These are phyloP conservation scores for Peromyscus californicus DNA, from an alignment of 2,113 vertebrate species.

Conservation along the genomic window DNA sequence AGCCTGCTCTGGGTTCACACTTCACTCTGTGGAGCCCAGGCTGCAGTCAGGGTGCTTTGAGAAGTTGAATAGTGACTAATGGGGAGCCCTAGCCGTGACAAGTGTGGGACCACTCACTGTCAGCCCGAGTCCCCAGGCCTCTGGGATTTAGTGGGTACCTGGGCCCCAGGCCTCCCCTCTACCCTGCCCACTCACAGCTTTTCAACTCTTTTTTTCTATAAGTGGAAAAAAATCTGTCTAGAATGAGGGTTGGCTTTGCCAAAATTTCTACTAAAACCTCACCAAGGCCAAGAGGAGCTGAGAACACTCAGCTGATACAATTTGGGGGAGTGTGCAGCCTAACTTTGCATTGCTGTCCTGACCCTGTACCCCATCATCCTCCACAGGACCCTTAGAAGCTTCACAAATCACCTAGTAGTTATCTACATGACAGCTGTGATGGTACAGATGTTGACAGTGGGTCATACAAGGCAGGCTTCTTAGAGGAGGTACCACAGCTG, in stretches of 20 bases:
- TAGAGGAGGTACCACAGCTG: background rate
- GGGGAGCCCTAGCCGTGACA: background rate
- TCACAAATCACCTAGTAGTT: background rate
- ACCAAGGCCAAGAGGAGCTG: background rate
- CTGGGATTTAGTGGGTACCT: background rate
- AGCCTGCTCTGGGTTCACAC: conserved; percentile 19
- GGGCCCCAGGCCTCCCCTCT: background rate
- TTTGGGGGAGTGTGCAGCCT: background rate
- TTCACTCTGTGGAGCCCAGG: conserved; percentile 45
- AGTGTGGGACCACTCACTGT: too few species aligned
- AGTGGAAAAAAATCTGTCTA: background rate
- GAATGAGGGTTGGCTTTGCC: background rate
- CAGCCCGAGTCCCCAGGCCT: background rate
- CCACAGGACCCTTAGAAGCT: accelerated
- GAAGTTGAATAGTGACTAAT: background rate
- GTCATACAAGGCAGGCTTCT: background rate
- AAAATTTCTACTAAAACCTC: background rate
- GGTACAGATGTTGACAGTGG: accelerated
- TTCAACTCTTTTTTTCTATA: background rate
- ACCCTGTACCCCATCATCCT: background rate
- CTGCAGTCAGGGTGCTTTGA: background rate
- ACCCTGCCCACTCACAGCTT: background rate
- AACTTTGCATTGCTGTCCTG: background rate
- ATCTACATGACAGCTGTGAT: background rate
- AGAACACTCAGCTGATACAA: accelerated